A percentile compares a stretch with the other conserved stretches of the same genome.
Conservation (phyloP, 1,140 invertebrate genomes). For the Wasmannia auropunctata region DNA sequence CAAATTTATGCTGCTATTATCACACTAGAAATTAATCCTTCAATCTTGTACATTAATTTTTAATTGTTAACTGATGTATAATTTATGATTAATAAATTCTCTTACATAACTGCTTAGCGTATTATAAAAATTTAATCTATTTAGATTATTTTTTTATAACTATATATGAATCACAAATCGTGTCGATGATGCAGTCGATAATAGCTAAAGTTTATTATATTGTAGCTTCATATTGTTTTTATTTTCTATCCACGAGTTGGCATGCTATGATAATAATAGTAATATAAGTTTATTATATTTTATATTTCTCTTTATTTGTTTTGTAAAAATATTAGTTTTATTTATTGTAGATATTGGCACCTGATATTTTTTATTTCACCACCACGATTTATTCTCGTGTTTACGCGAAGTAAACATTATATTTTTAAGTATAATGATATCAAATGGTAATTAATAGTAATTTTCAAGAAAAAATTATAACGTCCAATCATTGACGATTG, state of each 20-base stretch:
- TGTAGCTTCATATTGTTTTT: not conserved
- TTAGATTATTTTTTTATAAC: too few species aligned
- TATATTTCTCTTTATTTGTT: not conserved
- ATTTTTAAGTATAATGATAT: not conserved
- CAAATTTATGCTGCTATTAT: too few species aligned
- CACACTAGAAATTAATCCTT: too few species aligned
- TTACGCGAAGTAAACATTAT: not conserved
- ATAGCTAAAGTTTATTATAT: not conserved
- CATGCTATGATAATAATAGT: not conserved
- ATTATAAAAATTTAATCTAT: too few species aligned
- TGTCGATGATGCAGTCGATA: not conserved
- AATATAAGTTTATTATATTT: not conserved
- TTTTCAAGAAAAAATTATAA: not conserved
- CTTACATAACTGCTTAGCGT: too few species aligned
- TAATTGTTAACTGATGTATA: too few species aligned
- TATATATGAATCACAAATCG: not conserved
- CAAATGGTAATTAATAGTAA: not conserved
- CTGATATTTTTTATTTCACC: too few species aligned
- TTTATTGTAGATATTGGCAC: not conserved
- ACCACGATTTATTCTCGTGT: not conserved
- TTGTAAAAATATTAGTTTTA: not conserved
- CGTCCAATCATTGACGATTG: not conserved
- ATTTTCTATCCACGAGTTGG: not conserved
- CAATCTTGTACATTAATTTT: too few species aligned
- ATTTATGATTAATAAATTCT: too few species aligned